Conservation (phyloP, 2,888 invertebrate genomes). For the Drosophila ustulata region DNA sequence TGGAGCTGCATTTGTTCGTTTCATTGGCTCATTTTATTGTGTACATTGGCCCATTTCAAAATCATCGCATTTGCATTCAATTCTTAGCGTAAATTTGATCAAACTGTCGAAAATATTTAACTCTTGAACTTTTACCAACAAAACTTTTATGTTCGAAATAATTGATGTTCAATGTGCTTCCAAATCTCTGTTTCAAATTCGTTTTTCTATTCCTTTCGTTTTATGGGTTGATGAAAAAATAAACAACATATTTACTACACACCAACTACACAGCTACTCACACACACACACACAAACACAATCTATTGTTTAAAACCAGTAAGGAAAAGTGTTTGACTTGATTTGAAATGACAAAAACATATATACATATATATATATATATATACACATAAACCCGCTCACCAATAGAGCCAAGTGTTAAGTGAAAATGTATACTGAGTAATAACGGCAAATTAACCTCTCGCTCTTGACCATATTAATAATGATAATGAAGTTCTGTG, state of each 20-base stretch:
- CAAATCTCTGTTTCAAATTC: conserved; percentile 68
- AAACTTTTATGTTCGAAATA: conserved; percentile 63
- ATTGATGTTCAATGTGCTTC: conserved; percentile 78
- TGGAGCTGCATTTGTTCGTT: neutral
- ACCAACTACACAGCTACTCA: conserved; percentile 34
- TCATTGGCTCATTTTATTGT: conserved; percentile 39
- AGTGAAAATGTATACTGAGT: conserved; percentile 2
- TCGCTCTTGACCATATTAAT: neutral
- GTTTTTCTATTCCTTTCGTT: conserved; percentile 43
- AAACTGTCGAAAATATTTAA: conserved; percentile 34
- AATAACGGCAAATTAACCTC: conserved; percentile 11
- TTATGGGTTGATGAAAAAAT: conserved; percentile 32
- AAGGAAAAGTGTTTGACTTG: neutral
- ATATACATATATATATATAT: neutral
- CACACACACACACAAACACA: conserved; percentile 6
- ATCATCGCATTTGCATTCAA: conserved; percentile 40
- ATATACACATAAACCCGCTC: neutral
- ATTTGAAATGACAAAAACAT: neutral
- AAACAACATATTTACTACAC: conserved; percentile 27
- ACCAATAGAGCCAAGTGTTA: conserved; percentile 1
- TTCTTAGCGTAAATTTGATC: conserved; percentile 45
- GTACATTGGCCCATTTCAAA: conserved; percentile 54
- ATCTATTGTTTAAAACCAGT: neutral
- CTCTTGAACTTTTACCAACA: conserved; percentile 38
- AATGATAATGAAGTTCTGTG: conserved; percentile 21